A percentile compares a stretch with the other conserved stretches of the same genome.
Conservation (phyloP, 2,113 vertebrate genomes). For the Ahaetulla prasina region DNA sequence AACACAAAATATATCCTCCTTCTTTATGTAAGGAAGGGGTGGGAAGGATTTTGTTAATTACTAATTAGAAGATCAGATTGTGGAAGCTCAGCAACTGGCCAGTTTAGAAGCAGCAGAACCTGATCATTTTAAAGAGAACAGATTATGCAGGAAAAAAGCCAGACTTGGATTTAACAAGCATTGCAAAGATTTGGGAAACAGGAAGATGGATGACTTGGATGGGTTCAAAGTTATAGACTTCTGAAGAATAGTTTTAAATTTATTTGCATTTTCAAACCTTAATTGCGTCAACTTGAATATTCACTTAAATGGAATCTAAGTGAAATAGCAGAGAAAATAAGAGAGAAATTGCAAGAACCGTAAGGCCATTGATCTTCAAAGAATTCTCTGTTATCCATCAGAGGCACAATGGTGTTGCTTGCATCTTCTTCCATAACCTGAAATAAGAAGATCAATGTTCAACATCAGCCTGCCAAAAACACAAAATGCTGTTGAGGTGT, state of each 20-base stretch:
- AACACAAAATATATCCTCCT: neutral
- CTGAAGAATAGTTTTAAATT: neutral
- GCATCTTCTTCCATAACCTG: slow-evolving; percentile 29
- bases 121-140: neutral
- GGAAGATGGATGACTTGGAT: neutral
- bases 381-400: slow-evolving; percentile 28
- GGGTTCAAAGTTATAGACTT: neutral
- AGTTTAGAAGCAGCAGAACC: neutral
- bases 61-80: neutral
- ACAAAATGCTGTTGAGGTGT: neutral
- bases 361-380: slow-evolving; percentile 25
- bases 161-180: neutral
- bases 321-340: neutral
- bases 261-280: neutral
- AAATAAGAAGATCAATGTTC: slow-evolving; percentile 40
- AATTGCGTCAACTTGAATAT: neutral
- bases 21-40: neutral
- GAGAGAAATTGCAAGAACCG: slow-evolving; percentile 11
- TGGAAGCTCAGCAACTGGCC: neutral
- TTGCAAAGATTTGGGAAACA: neutral
- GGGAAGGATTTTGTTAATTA: neutral
- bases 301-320: neutral
- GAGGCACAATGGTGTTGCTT: slow-evolving; percentile 28
- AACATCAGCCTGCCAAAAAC: slow-evolving; percentile 25
- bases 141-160: neutral